These are phyloP conservation scores for Amaurobius ferox DNA, from an alignment of 2,888 invertebrate species.

Conservation along the genomic window DNA sequence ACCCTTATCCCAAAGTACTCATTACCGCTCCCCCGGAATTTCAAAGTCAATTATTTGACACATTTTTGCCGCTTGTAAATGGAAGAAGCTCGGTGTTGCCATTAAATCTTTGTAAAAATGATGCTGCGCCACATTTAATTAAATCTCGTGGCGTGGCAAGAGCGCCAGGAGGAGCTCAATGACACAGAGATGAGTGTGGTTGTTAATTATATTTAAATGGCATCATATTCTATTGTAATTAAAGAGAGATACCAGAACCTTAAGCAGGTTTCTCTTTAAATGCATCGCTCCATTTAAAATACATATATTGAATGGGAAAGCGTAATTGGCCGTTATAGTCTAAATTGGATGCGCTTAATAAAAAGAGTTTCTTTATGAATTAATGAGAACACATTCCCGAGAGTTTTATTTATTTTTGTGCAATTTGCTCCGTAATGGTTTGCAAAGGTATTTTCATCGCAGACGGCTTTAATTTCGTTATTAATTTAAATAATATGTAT, in stretches of 20 bases:
- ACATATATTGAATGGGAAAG: slow-evolving; percentile 47
- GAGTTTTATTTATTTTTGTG: too few relatives aligned
- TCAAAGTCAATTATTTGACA: slow-evolving; percentile 34
- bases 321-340: slow-evolving; percentile 51
- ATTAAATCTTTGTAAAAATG: slow-evolving; percentile 30
- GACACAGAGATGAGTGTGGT: background rate
- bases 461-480: too few relatives aligned
- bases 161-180: background rate
- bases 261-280: too few relatives aligned
- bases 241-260: background rate
- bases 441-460: too few relatives aligned
- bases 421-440: too few relatives aligned
- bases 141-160: slow-evolving; percentile 41
- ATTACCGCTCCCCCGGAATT: background rate
- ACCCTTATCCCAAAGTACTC: background rate
- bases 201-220: slow-evolving; percentile 71
- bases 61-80: slow-evolving; percentile 41
- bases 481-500: too few relatives aligned
- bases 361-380: too few relatives aligned
- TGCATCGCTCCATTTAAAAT: slow-evolving; percentile 52
- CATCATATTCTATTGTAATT: slow-evolving; percentile 63
- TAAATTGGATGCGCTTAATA: too few relatives aligned
- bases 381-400: too few relatives aligned
- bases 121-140: slow-evolving; percentile 36
- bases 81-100: slow-evolving; percentile 19